Evolutionary conservation across 1,140 invertebrate species (phyloP).

Genomic region (Macrobrachium rosenbergii): DNA sequence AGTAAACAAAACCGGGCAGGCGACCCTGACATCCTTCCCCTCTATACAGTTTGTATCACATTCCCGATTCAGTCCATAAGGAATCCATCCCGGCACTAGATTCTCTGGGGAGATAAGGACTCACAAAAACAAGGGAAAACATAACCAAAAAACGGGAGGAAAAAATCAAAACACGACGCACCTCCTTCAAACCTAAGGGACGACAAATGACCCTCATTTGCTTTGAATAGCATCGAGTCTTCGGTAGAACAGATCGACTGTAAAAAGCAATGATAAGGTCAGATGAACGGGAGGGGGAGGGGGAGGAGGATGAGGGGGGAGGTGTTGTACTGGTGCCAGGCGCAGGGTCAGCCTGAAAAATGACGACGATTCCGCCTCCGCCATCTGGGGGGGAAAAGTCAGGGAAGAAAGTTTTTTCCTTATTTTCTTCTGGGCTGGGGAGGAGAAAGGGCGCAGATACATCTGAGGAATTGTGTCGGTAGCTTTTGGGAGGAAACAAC

Average conservation of each 20-base stretch:
- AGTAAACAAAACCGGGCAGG: too few species aligned
- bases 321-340: neutral
- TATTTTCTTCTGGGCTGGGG: neutral
- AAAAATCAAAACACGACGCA: constrained; percentile 28
- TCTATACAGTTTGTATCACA: too few species aligned
- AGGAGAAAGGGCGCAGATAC: neutral
- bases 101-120: too few species aligned
- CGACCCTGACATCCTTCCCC: too few species aligned
- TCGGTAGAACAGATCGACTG: constrained; percentile 36
- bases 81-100: too few species aligned
- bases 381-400: constrained; percentile 21
- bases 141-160: neutral
- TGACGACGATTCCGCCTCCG: constrained; percentile 51
- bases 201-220: constrained; percentile 46
- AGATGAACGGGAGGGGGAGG: constrained; percentile 34
- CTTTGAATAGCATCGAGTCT: constrained; percentile 26
- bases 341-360: constrained; percentile 51
- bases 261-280: constrained; percentile 60
- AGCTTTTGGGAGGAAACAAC: neutral
- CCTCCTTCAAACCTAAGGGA: constrained; percentile 3
- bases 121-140: too few species aligned
- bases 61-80: too few species aligned
- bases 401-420: neutral
- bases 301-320: too few species aligned
- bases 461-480: neutral